Conservation (phyloP, 2,797 vertebrate species). For the Ibycter americanus region DNA sequence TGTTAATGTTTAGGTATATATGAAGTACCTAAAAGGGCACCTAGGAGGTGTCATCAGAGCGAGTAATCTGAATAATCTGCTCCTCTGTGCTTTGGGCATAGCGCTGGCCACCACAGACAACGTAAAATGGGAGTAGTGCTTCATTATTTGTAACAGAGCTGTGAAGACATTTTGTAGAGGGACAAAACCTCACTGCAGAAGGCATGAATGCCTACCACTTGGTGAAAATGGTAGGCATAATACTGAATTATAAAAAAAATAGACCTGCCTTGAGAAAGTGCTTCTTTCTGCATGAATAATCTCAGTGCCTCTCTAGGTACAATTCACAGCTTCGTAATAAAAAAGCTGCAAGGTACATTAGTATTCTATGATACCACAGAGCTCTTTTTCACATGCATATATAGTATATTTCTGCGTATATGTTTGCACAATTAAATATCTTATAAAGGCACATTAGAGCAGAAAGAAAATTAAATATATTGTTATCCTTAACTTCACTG, state of each 20-base stretch:
- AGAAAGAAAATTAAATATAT: neutral
- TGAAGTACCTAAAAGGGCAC: neutral
- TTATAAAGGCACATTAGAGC: neutral
- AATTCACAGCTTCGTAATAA: neutral
- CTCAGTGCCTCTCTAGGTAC: neutral
- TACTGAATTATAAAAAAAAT: neutral
- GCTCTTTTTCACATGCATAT: neutral
- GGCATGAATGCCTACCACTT: neutral
- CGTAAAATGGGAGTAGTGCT: neutral
- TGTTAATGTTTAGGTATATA: neutral
- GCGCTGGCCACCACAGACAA: neutral
- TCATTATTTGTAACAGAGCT: neutral
- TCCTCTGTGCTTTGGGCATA: neutral
- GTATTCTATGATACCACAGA: neutral
- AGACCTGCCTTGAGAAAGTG: neutral
- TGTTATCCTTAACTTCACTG: neutral
- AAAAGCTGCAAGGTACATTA: neutral
- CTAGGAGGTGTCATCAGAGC: neutral
- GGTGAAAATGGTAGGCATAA: neutral
- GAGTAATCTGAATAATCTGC: neutral
- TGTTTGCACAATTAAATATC: slow-evolving; percentile 13
- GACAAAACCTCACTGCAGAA: neutral
- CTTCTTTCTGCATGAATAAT: neutral
- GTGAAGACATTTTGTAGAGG: neutral
- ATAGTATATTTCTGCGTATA: neutral